These are phyloP conservation scores for Pogoniulus pusillus DNA, from an alignment of 2,797 vertebrate genomes.

Conservation along the genomic window DNA sequence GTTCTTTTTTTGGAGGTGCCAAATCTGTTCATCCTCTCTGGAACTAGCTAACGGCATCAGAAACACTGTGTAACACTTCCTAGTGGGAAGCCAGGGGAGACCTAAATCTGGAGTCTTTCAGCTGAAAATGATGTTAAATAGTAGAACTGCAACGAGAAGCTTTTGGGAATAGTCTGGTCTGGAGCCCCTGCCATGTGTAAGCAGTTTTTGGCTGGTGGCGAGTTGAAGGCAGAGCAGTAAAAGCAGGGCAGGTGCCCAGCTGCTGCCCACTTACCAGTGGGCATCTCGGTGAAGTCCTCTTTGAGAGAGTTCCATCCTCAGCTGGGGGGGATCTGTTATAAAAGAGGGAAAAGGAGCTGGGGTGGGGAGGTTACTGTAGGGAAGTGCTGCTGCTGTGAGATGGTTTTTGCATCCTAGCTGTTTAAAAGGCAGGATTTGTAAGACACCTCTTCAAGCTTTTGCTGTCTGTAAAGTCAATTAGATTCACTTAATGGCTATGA, in stretches of 20 bases:
- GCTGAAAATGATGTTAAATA: conserved; percentile 40
- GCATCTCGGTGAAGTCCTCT: background rate
- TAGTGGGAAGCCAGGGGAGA: conserved; percentile 40
- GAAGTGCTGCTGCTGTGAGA: background rate
- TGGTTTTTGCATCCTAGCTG: background rate
- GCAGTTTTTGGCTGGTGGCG: background rate
- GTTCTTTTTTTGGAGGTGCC: conserved; percentile 55
- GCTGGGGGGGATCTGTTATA: background rate
- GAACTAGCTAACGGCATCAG: conserved; percentile 38
- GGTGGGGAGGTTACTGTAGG: background rate
- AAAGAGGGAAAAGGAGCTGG: background rate
- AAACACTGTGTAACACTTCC: conserved; percentile 48
- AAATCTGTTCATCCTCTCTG: conserved; percentile 47
- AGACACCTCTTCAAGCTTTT: conserved; percentile 21
- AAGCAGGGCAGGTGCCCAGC: background rate
- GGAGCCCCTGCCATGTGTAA: conserved; percentile 21
- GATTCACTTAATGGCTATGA: conserved; percentile 10
- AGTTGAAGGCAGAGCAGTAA: background rate
- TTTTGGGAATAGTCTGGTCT: background rate
- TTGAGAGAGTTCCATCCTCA: background rate
- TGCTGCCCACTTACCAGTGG: background rate
- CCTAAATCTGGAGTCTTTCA: conserved; percentile 36
- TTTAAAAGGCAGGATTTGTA: background rate
- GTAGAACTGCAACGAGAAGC: conserved; percentile 3
- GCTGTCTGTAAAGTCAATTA: conserved; percentile 19